Evolutionary conservation across 2,113 vertebrate species (phyloP), one percentile per base, ranked within the genome.

Genomic region (Echinops telfairi): DNA sequence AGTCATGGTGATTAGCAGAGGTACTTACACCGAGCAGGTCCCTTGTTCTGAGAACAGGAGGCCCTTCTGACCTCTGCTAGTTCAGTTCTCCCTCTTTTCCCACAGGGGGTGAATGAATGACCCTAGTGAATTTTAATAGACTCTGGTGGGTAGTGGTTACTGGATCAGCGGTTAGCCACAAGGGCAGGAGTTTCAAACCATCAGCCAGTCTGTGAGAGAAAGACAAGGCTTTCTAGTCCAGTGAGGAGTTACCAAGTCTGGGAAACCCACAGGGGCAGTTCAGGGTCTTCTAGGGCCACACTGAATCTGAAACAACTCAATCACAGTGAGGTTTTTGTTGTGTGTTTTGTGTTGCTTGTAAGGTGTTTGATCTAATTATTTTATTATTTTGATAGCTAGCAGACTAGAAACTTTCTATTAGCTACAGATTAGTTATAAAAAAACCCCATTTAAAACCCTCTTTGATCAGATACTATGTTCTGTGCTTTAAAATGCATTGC

Each of bases 1-100:
- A 20, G 36, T 23, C 60, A 27, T 6, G n/a, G 31, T 2, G 10
- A 22, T 71, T 66, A 76, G 15, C n/a, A 47, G 14, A 78, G 27
- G 78, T 25, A 66, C 6, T 19, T 3, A 3, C 9, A 29, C 1
- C 8, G 19, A 71, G 15, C 29, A 62, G 20, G 1, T 5, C 19
- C 10, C 4, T 81, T 47, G 5, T 29, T 36, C n/a, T 36, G 19
- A 27, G 8, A 29, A 23, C 2, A 36, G 27, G 17, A 19, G 33
- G 6, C 15, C 62, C 10, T 9, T 90, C 3, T 71, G 25, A n/a
- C 14, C 6, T 3, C 7, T 57, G 6, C 11, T 12, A 58, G 43
- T 78, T 64, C 77, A 77, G 1, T 83, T 84, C 47, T 91, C 47
- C 19, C 53, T 83, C 29, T 89, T 78, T 22, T 92, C 60, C 66